Base-by-base conservation (phyloP, 2,113 vertebrate genomes). In the Plestiodon gilberti region DNA sequence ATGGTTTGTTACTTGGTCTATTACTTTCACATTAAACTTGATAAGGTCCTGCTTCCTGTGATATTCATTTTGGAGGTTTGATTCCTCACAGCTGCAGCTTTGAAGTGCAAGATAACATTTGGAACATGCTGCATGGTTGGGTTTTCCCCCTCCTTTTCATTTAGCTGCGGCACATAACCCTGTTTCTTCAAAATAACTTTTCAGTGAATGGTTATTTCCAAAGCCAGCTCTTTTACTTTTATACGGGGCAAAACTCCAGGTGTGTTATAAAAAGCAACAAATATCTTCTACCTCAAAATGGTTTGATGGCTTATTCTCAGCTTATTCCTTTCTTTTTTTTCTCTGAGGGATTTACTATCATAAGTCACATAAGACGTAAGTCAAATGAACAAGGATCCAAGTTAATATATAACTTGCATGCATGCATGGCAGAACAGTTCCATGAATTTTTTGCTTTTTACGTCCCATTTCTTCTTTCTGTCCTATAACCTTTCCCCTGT, bases 71-170 rank as follows among this genome's bases (percentile, higher is more conserved):
- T 62, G 80, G 88, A 92, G 82, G 87, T 90, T 90, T 93, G 88
- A 93, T 89, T 94, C 88, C 91, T 95, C 87, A 87, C 92, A 95
- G 93, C 85, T 93, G 95, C 88, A 93, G 88, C 94, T 96, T 93
- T 95, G 93, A 96, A 95, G 94, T 86, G 64, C 67, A 83, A 92
- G 95, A 94, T 95, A 95, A 96, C 88, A 85, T 91, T 91, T 38
- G 80, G 52, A 86, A 78, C 80, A 84, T 77, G 65, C 75, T 86
- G 75, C 3, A 35, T 80, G 86, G 11, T 43, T 90, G 92, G 89
- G 69, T 94, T 95, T 94, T 65, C 52, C 23, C 33, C 55, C 55
- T 17, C 73, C 76, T 92, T 88, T 85, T 82, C 71, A 85, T 89
- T 89, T 86, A 81, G 28, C 78, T 38, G 23, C 84, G 74, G 57